These are phyloP conservation scores for Scylla paramamosain DNA, from an alignment of 1,140 invertebrate species.

Conservation along the genomic window DNA sequence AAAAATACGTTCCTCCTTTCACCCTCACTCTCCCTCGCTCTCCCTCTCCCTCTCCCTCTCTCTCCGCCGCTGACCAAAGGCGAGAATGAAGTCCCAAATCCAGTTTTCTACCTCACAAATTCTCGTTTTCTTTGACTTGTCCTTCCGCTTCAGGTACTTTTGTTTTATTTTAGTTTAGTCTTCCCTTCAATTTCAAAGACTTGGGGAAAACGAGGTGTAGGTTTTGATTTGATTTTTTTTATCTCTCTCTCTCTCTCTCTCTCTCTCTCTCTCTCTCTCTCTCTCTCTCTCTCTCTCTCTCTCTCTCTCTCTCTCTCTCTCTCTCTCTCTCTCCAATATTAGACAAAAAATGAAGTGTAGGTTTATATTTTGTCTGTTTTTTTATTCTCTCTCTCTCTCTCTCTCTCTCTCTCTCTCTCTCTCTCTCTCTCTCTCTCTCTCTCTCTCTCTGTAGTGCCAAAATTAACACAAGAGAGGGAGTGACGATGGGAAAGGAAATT, in stretches of 20 bases:
- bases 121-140: background rate
- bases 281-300: constrained; percentile 27
- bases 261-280: constrained; percentile 47
- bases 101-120: background rate
- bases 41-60: background rate
- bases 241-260: constrained; percentile 10
- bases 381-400: too few relatives aligned
- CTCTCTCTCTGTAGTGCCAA: background rate
- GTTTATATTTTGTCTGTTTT: too few relatives aligned
- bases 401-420: too few relatives aligned
- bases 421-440: too few relatives aligned
- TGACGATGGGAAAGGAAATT: too few relatives aligned
- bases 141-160: background rate
- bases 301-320: constrained; percentile 18
- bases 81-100: background rate
- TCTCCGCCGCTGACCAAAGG: background rate
- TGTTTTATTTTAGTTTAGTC: background rate
- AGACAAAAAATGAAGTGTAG: too few relatives aligned
- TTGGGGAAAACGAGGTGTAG: too few relatives aligned
- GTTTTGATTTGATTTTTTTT: background rate
- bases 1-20: background rate
- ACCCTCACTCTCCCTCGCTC: background rate
- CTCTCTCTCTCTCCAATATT: background rate
- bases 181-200: too few relatives aligned
- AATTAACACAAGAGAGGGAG: background rate